Base-by-base conservation (phyloP, 2,797 vertebrate species). In the Enoplosus armatus region DNA sequence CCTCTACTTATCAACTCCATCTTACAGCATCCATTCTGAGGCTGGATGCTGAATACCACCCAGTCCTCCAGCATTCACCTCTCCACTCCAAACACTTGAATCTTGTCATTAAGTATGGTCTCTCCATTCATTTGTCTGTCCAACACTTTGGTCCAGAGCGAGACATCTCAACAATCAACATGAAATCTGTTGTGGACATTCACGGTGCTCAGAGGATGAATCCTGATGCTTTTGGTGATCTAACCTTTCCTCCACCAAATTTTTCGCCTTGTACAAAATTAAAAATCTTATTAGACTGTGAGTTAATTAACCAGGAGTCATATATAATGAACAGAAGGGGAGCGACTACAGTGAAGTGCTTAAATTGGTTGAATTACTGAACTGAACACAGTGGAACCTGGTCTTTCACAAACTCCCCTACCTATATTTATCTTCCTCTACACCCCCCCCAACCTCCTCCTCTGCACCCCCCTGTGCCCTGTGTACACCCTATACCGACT, bases 21-120 rank as follows among this genome's bases (percentile, higher is more conserved):
- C 58, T 75, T 69, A 82, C 62, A 22, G 50, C 53, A 58, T 61
- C 31, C 37, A 43, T 50, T 64, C 65, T 68, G 41, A 20, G 26
- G 50, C 67, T 53, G 35, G 16, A 61, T 66, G 29, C 22, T 62
- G 69, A 81, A 76, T 64, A 22, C 27, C 62, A 37, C 59, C 8
- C 3, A 35, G 41, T 58, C 47, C 29, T 54, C 27, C 31, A 8
- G 7, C n/a, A 11, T n/a, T n/a, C n/a, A n/a, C n/a, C n/a, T n/a
- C n/a, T n/a, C n/a, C n/a, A n/a, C n/a, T n/a, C n/a, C n/a, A n/a
- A n/a, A n/a, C n/a, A n/a, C n/a, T n/a, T n/a, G n/a, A n/a, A n/a
- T n/a, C n/a, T n/a, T n/a, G n/a, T n/a, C n/a, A n/a, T n/a, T n/a
- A 35, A 4, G 22, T 12, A 33, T 24, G 3, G 8, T 27, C 6